Conservation (phyloP, 35 echinoderm and acorn worm species). For the Strongylocentrotus purpuratus region DNA sequence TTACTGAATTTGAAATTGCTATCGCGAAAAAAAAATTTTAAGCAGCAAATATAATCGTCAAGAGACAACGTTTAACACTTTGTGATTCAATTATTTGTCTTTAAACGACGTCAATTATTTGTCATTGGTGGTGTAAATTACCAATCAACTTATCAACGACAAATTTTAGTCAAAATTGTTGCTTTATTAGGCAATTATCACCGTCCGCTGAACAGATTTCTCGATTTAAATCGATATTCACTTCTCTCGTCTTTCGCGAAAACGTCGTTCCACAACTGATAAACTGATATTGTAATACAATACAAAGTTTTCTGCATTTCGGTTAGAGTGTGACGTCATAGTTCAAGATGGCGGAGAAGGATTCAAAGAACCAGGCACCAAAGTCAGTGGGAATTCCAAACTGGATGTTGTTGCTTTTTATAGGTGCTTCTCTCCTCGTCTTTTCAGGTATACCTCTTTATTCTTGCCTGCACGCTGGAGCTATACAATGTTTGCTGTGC, state of each 20-base stretch:
- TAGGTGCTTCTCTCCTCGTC: slow-evolving; percentile 24
- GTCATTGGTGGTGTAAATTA: neutral
- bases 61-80: neutral
- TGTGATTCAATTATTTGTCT: neutral
- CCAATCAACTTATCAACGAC: neutral
- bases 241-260: neutral
- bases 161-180: neutral
- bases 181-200: neutral
- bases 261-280: neutral
- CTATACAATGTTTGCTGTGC: neutral
- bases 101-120: neutral
- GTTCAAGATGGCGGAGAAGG: slow-evolving; percentile 28
- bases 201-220: too few relatives aligned
- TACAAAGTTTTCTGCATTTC: neutral
- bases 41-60: neutral
- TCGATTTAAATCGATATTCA: neutral
- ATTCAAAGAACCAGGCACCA: neutral
- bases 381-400: slow-evolving; percentile 24
- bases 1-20: neutral
- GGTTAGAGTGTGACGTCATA: neutral
- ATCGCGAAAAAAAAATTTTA: neutral
- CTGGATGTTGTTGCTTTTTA: slow-evolving; percentile 23
- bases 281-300: neutral
- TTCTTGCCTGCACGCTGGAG: neutral
- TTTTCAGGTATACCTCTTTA: neutral